A percentile compares a stretch with the other conserved stretches of the same genome.
These are phyloP conservation scores for Zaprionus lineosus DNA, from an alignment of 2,888 invertebrate genomes.

Conservation along the genomic window DNA sequence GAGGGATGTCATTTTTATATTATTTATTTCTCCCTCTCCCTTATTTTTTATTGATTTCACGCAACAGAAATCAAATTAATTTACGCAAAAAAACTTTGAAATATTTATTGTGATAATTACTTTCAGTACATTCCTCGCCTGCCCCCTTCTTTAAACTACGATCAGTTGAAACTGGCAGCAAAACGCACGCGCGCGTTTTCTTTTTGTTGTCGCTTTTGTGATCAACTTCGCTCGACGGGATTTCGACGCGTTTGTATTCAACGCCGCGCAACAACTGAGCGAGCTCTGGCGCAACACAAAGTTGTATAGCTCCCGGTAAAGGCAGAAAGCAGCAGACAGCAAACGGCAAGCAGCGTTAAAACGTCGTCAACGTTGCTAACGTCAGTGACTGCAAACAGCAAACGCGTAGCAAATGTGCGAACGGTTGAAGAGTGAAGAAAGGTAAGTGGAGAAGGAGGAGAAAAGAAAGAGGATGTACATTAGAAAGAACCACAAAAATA, in stretches of 20 bases:
- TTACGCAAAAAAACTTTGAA: constrained; percentile 56
- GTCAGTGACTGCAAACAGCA: constrained; percentile 35
- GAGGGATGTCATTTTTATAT: too few relatives aligned
- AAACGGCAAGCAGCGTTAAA: constrained; percentile 23
- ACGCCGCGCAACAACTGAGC: constrained; percentile 81
- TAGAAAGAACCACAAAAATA: constrained; percentile 59
- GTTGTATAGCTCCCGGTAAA: constrained; percentile 47
- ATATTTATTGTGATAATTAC: constrained; percentile 54
- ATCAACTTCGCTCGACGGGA: constrained; percentile 42
- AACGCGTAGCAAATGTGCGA: constrained; percentile 68
- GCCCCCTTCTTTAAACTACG: constrained; percentile 3
- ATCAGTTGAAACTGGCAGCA: constrained; percentile 8
- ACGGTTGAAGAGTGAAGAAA: constrained; percentile 10
- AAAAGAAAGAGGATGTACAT: constrained; percentile 25
- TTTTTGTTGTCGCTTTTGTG: constrained; percentile 21
- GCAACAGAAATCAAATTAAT: constrained; percentile 66
- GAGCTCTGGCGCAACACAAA: constrained; percentile 35
- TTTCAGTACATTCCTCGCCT: constrained; percentile 26
- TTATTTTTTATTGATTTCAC: constrained; percentile 64
- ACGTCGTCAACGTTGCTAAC: constrained; percentile 46
- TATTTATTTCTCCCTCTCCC: too few relatives aligned
- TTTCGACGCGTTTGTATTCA: constrained; percentile 72
- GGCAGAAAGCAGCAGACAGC: too few relatives aligned
- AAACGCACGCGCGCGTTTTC: constrained; percentile 64
- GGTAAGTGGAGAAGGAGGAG: background rate